Base-by-base conservation (phyloP, 1,140 invertebrate species). In the Platyura marginata region DNA sequence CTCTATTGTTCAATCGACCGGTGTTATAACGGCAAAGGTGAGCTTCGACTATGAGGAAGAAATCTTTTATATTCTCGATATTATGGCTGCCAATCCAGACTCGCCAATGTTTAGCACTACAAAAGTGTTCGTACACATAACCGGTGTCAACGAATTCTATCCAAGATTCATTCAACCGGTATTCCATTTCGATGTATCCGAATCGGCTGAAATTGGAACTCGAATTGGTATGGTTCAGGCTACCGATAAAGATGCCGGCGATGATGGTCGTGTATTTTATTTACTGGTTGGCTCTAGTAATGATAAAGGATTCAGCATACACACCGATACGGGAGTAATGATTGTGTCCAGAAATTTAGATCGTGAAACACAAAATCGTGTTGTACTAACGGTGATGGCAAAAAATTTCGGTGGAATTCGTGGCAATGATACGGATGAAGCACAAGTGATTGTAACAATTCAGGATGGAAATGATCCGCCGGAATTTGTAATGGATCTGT, bases 391-490 rank as follows among this genome's bases (percentile, higher is more conserved):
- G 0, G 88, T 94, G 0, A 74, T 96, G 67, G 91, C 91, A 0
- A 97, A 96, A 65, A 96, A 97, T 59, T 74, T 74, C 35, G 91
- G 91, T 8, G 84, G 87, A 21, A 91, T 95, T 45, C 69, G 79
- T 33, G 89, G 89, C 8, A 93, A 95, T 61, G 91, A 96, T 54
- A 94, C 89, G 0, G 91, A 95, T 58, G 87, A 90, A 59, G 90
- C 90, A 3, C 85, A 89, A 62, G 82, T 96, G 0, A 85, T 88
- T 21, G 82, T 96, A 43, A 83, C 80, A 1, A 86, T 95, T 42
- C 85, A 93, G 66, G 91, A 95, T 61, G 89, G 90, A 3, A 95
- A 95, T 55, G 90, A 95, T 68, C 88, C 91, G 3, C 91, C 91
- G 1, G 83, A 91, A 59, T 96, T 96, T 57, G 57, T 80, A 9